Evolutionary conservation across 2,113 vertebrate species (phyloP), one percentile per base, ranked within the genome.

Genomic region (Coreoperca whiteheadi): DNA sequence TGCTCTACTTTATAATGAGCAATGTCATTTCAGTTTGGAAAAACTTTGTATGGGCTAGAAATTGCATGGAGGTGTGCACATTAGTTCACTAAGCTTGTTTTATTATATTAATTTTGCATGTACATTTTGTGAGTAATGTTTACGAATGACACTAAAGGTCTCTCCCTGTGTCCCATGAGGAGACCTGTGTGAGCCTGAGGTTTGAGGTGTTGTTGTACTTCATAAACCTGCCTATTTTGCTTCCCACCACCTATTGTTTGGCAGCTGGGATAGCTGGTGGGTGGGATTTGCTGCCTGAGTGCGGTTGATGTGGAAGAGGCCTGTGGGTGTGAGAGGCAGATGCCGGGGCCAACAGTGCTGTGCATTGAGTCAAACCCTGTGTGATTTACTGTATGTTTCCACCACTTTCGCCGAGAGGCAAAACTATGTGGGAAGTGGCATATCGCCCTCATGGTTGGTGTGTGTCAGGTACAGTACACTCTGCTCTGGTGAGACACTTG

Each of bases 261-360:
- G 87, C 90, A 89, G 81, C 85, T 83, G 83, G 64, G 71, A 84
- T 57, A 66, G 74, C 89, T 86, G 79, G 89, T 92, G 90, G 92
- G 86, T 87, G 87, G 87, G 74, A 81, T 84, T 74, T 59, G 63
- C 69, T 78, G 81, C 66, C 56, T 51, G 65, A 48, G 63, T 50
- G 59, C 51, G 39, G 78, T 60, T 75, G 84, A 79, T 85, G 79
- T 69, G 68, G 78, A 75, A 75, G 66, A 83, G 85, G 84, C 86
- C 78, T 77, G 91, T 82, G 79, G 83, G 74, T 87, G 89, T 89
- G 83, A 86, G 79, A 88, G 78, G 72, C 85, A 87, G 84, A 82
- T 82, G 87, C 87, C 65, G 54, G 63, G 81, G 66, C 79, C 6
- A 41, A 46, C 76, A 23, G 48, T 61, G 82, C 64, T 28, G 67